Conservation (phyloP, 2,113 vertebrate genomes). For the Lycocorax pyrrhopterus region DNA sequence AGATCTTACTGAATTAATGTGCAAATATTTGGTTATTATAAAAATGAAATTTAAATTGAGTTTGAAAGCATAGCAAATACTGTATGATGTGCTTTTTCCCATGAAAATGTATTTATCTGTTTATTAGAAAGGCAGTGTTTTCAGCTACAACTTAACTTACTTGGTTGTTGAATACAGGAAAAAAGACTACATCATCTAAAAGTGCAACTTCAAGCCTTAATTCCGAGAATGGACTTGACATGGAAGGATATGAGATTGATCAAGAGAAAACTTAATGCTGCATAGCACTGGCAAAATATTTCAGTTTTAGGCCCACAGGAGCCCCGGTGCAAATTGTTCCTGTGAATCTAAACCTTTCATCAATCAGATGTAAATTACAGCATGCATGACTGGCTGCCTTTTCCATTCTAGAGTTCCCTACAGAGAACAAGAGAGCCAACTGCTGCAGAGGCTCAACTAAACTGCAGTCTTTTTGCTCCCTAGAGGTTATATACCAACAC, state of each 20-base stretch:
- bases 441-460: slow-evolving; percentile 53
- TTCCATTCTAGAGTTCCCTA: slow-evolving; percentile 62
- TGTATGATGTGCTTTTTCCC: neutral
- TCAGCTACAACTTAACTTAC: slow-evolving; percentile 8
- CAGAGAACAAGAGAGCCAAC: slow-evolving; percentile 64
- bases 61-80: neutral
- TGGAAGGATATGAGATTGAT: slow-evolving; percentile 62
- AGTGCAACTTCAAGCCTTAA: slow-evolving; percentile 45
- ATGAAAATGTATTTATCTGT: neutral
- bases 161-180: neutral
- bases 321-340: slow-evolving; percentile 73
- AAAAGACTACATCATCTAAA: neutral
- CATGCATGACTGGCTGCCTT: slow-evolving; percentile 72
- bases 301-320: slow-evolving; percentile 66
- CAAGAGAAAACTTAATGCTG: slow-evolving; percentile 68
- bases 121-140: neutral
- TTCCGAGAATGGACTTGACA: slow-evolving; percentile 48
- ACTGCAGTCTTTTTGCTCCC: slow-evolving; percentile 17
- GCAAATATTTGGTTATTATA: neutral
- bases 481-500: slow-evolving; percentile 17
- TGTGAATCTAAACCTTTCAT: slow-evolving; percentile 75
- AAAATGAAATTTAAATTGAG: neutral
- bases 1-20: neutral
- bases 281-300: slow-evolving; percentile 61
- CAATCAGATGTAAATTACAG: slow-evolving; percentile 78